phyloP scores from a whole-genome alignment of 2,113 vertebrate species.

The Thymallus thymallus region DNA sequence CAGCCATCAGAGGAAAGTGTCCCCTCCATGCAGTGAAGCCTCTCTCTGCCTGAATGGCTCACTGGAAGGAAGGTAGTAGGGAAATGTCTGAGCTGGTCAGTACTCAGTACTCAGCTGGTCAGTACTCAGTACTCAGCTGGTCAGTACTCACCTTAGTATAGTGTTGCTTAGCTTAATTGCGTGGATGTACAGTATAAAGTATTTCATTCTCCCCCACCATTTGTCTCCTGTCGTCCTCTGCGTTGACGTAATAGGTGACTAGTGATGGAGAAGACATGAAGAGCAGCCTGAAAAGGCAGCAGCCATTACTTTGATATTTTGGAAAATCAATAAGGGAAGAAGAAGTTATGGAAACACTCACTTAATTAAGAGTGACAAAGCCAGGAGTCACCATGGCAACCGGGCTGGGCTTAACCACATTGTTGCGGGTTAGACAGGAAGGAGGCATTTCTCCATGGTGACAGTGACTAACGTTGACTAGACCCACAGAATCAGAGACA shows the following conservation, averaged over 20 bases:
- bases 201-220: background rate
- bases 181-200: background rate
- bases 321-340: background rate
- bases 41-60: background rate
- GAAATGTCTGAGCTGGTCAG: background rate
- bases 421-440: background rate
- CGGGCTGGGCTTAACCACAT: background rate
- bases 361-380: conserved; percentile 24
- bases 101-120: conserved; percentile 4
- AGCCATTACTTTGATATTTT: background rate
- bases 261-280: background rate
- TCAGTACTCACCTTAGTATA: conserved; percentile 6
- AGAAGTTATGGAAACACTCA: conserved; percentile 5
- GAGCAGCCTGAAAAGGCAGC: background rate
- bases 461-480: background rate
- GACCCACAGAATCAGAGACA: background rate
- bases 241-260: background rate
- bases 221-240: background rate
- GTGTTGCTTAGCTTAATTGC: background rate
- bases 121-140: conserved; percentile 1
- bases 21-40: background rate
- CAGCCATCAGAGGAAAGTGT: background rate
- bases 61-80: background rate
- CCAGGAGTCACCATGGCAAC: conserved; percentile 28
- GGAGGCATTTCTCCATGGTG: conserved; percentile 3